Base-by-base conservation (phyloP, 2,113 vertebrate species). In the Tragelaphus scriptus region DNA sequence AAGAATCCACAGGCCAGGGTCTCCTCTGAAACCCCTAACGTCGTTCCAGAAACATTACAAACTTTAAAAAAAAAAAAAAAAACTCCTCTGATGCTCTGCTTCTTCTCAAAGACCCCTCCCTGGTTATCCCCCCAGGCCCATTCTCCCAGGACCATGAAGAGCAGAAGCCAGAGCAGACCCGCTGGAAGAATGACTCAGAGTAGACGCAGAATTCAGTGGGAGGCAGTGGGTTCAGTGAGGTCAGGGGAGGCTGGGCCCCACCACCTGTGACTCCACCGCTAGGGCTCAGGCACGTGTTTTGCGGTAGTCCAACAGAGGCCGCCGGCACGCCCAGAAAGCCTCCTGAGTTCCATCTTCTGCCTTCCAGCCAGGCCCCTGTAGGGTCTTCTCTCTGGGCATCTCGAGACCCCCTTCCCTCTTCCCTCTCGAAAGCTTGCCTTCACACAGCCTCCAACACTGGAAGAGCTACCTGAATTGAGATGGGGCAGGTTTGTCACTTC, bases 181-280 rank as follows among this genome's bases (percentile, higher is more conserved):
- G 7, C 23, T 87, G 86, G 92, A 98, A 98, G 96, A 97, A 97
- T 96, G 87, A 96, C 71, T n/a, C 96, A 91, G 94, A 97, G 82
- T 55, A 94, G 81, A 85, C 77, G 59, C 91, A 63, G 93, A n/a
- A 68, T 82, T 94, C 86, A 97, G 71, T 53, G 3, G 85, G 80
- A 95, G 90, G 95, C 53, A 53, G 93, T 91, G 92, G 89, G 55
- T 96, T 97, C 96, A 91, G 51, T 58, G 97, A 91, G 94, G 94
- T 97, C 80, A 51, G 82, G 90, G 71, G 23, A 88, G 36, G 23
- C 91, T n/a, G 55, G 15, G 88, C 49, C 40, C 65, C 94, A 95
- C 90, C 97, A 80, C 81, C 61, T 88, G 96, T 88, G 28, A 30
- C 32, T 56, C 90, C 94, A 59, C 92, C 79, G 21, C 91, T 77